phyloP scores from a whole-genome alignment of 2,797 vertebrate genomes.

The Phataginus tricuspis region DNA sequence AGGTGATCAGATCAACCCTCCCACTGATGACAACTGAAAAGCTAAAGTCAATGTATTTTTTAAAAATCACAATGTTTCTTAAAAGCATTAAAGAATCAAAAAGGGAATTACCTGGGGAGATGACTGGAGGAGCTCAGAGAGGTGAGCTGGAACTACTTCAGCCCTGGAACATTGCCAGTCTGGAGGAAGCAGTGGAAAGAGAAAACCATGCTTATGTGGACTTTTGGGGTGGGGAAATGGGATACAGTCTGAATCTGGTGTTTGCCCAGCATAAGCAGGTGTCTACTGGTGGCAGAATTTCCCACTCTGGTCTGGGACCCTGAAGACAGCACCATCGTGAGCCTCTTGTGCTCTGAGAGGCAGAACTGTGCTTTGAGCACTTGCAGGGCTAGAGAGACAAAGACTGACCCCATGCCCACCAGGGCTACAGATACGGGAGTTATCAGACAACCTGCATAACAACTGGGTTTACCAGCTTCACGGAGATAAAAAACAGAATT shows the following conservation, averaged over 20 bases:
- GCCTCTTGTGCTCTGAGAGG: background rate
- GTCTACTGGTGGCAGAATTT: background rate
- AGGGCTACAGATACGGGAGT: background rate
- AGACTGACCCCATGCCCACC: background rate
- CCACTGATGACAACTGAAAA: background rate
- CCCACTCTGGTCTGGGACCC: background rate
- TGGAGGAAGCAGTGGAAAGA: background rate
- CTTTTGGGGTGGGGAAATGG: background rate
- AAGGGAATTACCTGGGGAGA: background rate
- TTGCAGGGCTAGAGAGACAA: background rate
- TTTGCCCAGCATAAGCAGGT: background rate
- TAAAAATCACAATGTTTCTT: background rate
- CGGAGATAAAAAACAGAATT: background rate
- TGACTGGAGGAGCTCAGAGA: background rate
- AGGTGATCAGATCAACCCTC: background rate
- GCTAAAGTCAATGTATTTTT: background rate
- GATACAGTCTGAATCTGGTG: background rate
- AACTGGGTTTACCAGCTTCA: background rate
- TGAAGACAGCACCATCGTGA: background rate
- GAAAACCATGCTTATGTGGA: background rate
- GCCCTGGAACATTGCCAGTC: background rate
- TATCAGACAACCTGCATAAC: background rate
- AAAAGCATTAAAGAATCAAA: background rate
- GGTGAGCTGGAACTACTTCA: background rate
- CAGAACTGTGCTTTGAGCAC: background rate